These are phyloP conservation scores for Stenodera caucasica DNA, from an alignment of 2,888 invertebrate genomes.

Conservation along the genomic window DNA sequence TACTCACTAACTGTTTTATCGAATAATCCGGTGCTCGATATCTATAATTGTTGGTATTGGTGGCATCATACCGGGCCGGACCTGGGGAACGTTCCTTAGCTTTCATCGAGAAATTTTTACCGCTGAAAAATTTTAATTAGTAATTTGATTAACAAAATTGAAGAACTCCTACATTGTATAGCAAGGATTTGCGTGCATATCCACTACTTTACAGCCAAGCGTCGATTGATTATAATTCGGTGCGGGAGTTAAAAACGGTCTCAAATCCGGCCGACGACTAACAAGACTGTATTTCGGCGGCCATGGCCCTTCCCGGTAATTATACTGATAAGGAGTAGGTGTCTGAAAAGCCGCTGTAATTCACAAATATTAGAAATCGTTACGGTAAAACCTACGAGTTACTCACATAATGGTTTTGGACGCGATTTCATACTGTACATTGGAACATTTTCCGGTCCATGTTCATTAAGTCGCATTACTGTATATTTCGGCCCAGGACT, in stretches of 20 bases:
- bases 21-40: neutral
- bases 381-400: no score
- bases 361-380: no score
- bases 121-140: neutral
- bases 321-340: constrained; percentile 69
- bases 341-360: constrained; percentile 49
- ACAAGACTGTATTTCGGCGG: constrained; percentile 65
- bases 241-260: constrained; percentile 58
- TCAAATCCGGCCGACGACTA: constrained; percentile 48
- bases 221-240: constrained; percentile 65
- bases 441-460: constrained; percentile 57
- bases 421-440: constrained; percentile 55
- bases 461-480: constrained; percentile 57
- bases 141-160: neutral
- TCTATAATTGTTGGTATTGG: neutral
- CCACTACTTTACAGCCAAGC: constrained; percentile 59
- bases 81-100: neutral
- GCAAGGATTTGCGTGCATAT: constrained; percentile 57
- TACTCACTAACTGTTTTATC: neutral
- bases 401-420: constrained; percentile 43
- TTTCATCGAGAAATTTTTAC: neutral
- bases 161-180: constrained; percentile 55
- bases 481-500: constrained; percentile 57
- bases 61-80: neutral
- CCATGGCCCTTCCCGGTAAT: constrained; percentile 58